Base-by-base conservation (phyloP, 1,140 invertebrate genomes). In the Cecropterus lyciades region DNA sequence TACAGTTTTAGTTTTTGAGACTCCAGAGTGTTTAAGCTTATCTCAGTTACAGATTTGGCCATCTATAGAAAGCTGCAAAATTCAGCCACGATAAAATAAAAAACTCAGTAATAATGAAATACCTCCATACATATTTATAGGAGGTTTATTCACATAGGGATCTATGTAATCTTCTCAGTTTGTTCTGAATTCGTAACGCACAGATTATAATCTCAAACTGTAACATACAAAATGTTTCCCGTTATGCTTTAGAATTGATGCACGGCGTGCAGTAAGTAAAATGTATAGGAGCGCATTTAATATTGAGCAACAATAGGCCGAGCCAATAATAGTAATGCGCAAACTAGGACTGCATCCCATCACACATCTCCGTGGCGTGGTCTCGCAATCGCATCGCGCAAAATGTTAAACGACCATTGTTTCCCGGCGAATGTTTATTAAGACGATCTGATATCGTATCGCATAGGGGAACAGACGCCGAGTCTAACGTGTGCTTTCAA, bases 401-500 rank as follows among this genome's bases (percentile, higher is more conserved):
- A 79, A 79, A 88, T 87, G 84, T 79, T 89, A 89, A 83, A 85
- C 84, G 82, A 46, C 76, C 77, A 83, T 91, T 91, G 88, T 91
- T 84, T 85, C 80, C 78, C 65, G 64, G 75, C 77, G 74, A 85
- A 88, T 91, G 88, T 91, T 89, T 88, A 91, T 88, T 91, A 91
- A 91, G 88, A 88, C 79, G 84, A 91, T 91, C 88, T 82, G 88
- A 91, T 91, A 91, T 46, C 75, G 74, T 85, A 87, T 88, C 85
- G 78, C 79, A 72, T 85, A 82, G 79, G 84, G 83, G 77, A 79
- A 75, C 77, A 80, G 84, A 74, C 78, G 77, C 65, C 78, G 73
- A 80, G 77, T 80, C 80, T 82, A 85, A 81, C 85, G 85, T 90
- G 70, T 86, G 87, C 80, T 77, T 75, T 85, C 79, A 90, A 90